phyloP scores from a whole-genome alignment of 1,140 invertebrate species.

The Dendrolimus kikuchii region DNA sequence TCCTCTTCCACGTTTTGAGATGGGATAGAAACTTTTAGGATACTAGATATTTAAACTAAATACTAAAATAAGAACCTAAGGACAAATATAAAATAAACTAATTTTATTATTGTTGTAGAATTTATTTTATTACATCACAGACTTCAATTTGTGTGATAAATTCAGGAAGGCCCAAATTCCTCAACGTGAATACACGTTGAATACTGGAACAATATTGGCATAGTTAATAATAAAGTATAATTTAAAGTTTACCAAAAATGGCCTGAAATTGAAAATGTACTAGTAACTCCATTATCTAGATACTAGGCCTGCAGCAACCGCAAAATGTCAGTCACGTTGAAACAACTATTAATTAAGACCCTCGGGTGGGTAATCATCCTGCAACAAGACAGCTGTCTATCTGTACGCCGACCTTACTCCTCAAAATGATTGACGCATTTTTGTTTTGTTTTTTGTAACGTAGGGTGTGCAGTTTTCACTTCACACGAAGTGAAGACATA shows the following conservation, averaged over 20 bases:
- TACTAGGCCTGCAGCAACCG: slow-evolving; percentile 7
- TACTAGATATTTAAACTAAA: background rate
- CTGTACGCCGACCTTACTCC: slow-evolving; percentile 12
- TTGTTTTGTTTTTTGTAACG: slow-evolving; percentile 3
- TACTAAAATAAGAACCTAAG: too few relatives aligned
- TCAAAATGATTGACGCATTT: slow-evolving; percentile 22
- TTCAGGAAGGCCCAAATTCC: too few relatives aligned
- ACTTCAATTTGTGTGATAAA: too few relatives aligned
- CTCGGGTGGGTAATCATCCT: slow-evolving; percentile 22
- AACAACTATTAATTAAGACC: slow-evolving; percentile 39
- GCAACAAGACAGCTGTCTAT: slow-evolving; percentile 34
- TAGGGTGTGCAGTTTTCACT: too few relatives aligned
- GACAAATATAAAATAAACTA: too few relatives aligned
- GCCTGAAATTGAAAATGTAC: background rate
- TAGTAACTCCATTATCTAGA: background rate
- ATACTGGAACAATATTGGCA: too few relatives aligned
- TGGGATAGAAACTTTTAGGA: slow-evolving; percentile 1
- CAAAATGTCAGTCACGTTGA: slow-evolving; percentile 14
- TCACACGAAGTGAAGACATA: too few relatives aligned
- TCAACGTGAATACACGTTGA: too few relatives aligned
- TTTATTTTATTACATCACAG: too few relatives aligned
- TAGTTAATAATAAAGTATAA: slow-evolving; percentile 1
- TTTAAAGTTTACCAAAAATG: background rate
- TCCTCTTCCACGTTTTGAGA: background rate
- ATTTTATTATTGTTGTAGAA: too few relatives aligned